A percentile compares a stretch with the other conserved stretches of the same genome.
Conservation (phyloP, 2,113 vertebrate genomes). For the Leptobrachium ailaonicum region DNA sequence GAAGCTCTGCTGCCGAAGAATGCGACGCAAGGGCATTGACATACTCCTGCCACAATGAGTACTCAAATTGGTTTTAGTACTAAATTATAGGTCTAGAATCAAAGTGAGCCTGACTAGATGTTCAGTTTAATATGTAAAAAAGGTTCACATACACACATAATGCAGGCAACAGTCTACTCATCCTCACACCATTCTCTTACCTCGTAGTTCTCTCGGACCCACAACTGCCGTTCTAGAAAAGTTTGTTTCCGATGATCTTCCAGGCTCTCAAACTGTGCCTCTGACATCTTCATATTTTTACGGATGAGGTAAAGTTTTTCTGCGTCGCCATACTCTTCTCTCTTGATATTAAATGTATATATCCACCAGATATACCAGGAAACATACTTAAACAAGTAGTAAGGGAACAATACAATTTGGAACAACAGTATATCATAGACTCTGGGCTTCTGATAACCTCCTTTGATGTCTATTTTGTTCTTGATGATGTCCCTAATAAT, state of each 20-base stretch:
- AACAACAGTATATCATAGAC: conserved; percentile 89
- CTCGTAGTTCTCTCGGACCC: conserved; percentile 92
- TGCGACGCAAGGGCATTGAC: no score
- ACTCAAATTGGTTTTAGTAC: no score
- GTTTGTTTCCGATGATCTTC: conserved; percentile 78
- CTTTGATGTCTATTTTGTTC: conserved; percentile 97
- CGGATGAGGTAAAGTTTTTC: conserved; percentile 93
- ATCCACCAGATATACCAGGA: conserved; percentile 86
- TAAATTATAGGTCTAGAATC: no score
- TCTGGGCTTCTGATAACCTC: conserved; percentile 94
- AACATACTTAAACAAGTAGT: conserved; percentile 78
- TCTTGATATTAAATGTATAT: conserved; percentile 85
- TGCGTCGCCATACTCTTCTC: conserved; percentile 85
- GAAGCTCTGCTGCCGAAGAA: no score
- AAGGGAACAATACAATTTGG: conserved; percentile 85
- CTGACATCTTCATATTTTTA: conserved; percentile 91
- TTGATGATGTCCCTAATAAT: conserved; percentile 96
- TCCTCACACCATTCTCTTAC: conserved; percentile 61
- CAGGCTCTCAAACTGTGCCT: conserved; percentile 90
- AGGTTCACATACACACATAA: no score
- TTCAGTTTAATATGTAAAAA: no score
- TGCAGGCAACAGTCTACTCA: no score
- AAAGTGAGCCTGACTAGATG: no score
- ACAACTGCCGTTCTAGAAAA: conserved; percentile 84
- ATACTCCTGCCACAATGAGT: no score